These are phyloP conservation scores for Euthynnus affinis DNA, from an alignment of 2,797 vertebrate species.

Conservation along the genomic window DNA sequence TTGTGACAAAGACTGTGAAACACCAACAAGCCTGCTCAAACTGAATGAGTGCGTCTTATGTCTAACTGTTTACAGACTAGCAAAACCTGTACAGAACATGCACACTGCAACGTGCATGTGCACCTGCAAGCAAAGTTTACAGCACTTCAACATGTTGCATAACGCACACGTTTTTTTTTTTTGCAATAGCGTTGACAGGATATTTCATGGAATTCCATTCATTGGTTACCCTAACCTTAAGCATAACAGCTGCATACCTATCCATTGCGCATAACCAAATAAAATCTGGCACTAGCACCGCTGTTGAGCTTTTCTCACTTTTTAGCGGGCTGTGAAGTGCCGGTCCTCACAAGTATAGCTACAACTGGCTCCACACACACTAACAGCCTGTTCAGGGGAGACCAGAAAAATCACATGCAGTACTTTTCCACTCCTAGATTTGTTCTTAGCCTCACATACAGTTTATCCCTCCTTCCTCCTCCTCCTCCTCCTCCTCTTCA, in stretches of 20 bases:
- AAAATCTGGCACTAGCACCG: background rate
- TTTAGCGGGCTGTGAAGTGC: background rate
- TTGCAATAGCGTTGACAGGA: background rate
- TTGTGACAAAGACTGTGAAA: background rate
- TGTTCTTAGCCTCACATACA: slow-evolving; percentile 58
- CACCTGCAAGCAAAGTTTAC: too few species aligned
- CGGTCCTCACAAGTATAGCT: slow-evolving; percentile 49
- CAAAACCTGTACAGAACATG: background rate
- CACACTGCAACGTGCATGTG: background rate
- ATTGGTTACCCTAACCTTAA: background rate
- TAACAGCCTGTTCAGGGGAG: slow-evolving; percentile 7
- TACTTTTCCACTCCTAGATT: slow-evolving; percentile 84
- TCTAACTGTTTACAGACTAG: background rate
- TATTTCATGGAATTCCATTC: background rate
- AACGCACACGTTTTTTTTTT: background rate
- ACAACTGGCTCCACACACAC: slow-evolving; percentile 5
- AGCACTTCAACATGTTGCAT: too few species aligned
- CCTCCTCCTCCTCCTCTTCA: slow-evolving; percentile 32
- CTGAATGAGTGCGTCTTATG: background rate
- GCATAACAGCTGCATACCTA: too few species aligned
- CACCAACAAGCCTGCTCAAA: slow-evolving; percentile 16
- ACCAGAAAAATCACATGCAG: slow-evolving; percentile 54
- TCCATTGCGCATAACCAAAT: background rate
- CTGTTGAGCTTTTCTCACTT: slow-evolving; percentile 2
- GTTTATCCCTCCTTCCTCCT: slow-evolving; percentile 50